phyloP scores from a whole-genome alignment of 2,113 vertebrate species.

The Crocuta crocuta region DNA sequence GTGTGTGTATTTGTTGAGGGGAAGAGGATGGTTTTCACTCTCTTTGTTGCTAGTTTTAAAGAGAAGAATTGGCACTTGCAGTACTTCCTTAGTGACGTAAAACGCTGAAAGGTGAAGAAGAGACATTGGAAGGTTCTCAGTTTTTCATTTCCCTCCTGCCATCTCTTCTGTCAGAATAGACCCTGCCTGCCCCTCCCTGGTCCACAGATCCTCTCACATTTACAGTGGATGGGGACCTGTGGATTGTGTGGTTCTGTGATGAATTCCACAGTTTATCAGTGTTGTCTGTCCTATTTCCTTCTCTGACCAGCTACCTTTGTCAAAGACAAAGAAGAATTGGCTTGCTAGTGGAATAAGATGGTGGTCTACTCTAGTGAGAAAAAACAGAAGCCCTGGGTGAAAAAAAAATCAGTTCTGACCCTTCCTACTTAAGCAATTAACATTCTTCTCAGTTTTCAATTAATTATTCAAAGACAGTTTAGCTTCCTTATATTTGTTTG shows the following conservation, averaged over 20 bases:
- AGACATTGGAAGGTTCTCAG: not conserved
- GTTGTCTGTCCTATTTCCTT: not conserved
- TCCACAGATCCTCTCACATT: not conserved
- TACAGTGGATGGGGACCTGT: not conserved
- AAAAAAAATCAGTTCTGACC: not conserved
- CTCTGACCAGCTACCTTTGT: not conserved
- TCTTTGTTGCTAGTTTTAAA: not conserved
- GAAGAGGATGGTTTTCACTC: not conserved
- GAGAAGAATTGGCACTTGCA: not conserved
- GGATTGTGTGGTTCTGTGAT: not conserved
- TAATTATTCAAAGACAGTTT: constrained; percentile 29
- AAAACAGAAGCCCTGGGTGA: not conserved
- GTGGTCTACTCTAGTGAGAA: not conserved
- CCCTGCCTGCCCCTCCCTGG: not conserved
- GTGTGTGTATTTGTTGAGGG: not conserved
- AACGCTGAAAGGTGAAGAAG: not conserved
- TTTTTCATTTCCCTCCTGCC: not conserved
- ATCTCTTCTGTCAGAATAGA: not conserved
- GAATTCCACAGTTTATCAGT: not conserved
- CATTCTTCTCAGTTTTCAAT: not conserved
- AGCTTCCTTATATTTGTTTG: not conserved
- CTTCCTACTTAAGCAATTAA: not conserved
- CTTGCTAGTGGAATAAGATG: not conserved
- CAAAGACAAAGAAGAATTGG: not conserved
- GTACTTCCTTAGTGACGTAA: not conserved